Conservation (phyloP, 1,140 invertebrate genomes). For the Metopolophium dirhodum region DNA sequence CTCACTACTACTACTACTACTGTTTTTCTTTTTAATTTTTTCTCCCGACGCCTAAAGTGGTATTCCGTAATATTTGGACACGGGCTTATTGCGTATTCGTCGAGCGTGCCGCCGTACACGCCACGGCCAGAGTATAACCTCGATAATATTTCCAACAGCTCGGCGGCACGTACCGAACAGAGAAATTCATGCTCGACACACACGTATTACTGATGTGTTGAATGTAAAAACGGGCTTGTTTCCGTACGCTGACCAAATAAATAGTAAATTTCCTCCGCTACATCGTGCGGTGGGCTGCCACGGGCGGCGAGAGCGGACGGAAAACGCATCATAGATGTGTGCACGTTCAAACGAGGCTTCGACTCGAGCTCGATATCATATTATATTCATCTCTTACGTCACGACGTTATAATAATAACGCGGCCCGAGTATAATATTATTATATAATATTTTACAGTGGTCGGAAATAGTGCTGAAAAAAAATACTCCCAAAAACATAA, state of each 20-base stretch:
- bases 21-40: conserved; percentile 12
- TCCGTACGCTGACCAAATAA: conserved; percentile 12
- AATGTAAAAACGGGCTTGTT: conserved; percentile 45
- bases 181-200: conserved; percentile 54
- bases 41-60: conserved; percentile 28
- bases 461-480: neutral
- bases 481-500: neutral
- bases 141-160: conserved; percentile 49
- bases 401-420: neutral
- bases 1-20: neutral
- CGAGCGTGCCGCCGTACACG: neutral
- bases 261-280: neutral
- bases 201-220: conserved; percentile 48
- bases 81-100: conserved; percentile 49
- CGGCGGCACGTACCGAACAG: conserved; percentile 46
- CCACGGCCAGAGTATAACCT: conserved; percentile 29
- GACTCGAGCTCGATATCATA: neutral
- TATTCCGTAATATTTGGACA: conserved; percentile 45
- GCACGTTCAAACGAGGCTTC: neutral
- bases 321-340: neutral
- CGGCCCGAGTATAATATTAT: neutral
- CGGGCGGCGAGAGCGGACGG: neutral
- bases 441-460: neutral
- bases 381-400: neutral
- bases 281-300: neutral